A percentile compares a stretch with the other conserved stretches of the same genome.
These are phyloP conservation scores for Corythornis madagascariensis DNA, from an alignment of 2,113 vertebrate species.

Conservation along the genomic window DNA sequence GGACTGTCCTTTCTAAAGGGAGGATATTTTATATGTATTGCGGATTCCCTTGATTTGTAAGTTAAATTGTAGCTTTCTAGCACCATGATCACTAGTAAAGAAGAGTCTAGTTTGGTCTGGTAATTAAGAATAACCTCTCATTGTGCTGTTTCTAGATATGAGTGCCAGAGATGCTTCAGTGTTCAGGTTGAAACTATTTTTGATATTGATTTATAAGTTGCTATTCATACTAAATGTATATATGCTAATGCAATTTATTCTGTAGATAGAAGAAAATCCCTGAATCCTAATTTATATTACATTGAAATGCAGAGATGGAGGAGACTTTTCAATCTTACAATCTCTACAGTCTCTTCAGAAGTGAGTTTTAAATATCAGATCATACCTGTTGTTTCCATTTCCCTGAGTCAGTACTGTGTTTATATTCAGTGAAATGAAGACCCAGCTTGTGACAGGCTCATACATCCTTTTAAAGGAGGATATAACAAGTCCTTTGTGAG, in stretches of 20 bases:
- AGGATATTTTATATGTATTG: background rate
- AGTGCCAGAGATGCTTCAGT: slow-evolving; percentile 10
- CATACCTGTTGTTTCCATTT: background rate
- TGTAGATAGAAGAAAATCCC: background rate
- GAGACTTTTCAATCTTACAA: background rate
- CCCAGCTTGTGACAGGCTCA: background rate
- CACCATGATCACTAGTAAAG: slow-evolving; percentile 15
- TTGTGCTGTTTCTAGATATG: background rate
- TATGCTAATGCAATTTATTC: background rate
- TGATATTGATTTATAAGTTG: background rate
- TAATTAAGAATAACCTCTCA: slow-evolving; percentile 16
- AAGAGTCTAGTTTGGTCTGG: background rate
- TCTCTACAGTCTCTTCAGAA: background rate
- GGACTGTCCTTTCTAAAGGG: slow-evolving; percentile 39
- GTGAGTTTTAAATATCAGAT: background rate
- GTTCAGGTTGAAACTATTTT: slow-evolving; percentile 37
- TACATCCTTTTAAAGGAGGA: background rate
- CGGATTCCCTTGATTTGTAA: slow-evolving; percentile 72
- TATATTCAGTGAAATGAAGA: background rate
- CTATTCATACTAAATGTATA: background rate
- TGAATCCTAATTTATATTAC: background rate
- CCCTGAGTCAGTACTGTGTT: background rate
- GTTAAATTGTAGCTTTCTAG: slow-evolving; percentile 70
- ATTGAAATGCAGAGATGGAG: background rate
- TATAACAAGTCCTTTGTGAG: background rate